Conservation (phyloP, 2,797 vertebrate genomes). For the Pangasius macronema region DNA sequence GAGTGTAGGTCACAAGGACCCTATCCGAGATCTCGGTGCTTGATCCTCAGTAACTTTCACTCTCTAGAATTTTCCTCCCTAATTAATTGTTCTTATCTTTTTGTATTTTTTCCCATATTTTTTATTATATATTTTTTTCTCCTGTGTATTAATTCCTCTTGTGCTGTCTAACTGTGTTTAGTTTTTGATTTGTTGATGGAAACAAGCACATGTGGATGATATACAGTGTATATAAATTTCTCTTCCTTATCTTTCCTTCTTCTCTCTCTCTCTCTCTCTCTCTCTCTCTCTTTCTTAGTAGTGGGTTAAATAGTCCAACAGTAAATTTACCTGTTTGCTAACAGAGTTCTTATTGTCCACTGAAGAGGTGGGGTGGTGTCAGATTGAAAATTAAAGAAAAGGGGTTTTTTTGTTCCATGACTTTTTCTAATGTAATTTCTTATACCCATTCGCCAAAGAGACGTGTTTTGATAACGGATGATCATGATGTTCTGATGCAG, state of each 20-base stretch:
- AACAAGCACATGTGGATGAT: background rate
- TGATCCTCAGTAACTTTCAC: background rate
- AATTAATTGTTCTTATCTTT: background rate
- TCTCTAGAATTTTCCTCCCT: too few species aligned
- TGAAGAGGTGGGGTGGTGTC: background rate
- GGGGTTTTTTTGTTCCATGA: too few species aligned
- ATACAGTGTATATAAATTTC: background rate
- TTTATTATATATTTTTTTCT: background rate
- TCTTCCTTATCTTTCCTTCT: background rate
- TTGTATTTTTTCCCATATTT: background rate
- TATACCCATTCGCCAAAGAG: too few species aligned
- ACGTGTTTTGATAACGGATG: too few species aligned
- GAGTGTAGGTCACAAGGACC: too few species aligned
- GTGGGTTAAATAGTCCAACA: background rate
- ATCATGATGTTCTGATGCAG: constrained; percentile 16
- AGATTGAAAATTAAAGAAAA: background rate
- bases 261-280: background rate
- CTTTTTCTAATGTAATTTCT: too few species aligned
- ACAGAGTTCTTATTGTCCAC: background rate
- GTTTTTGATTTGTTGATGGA: background rate
- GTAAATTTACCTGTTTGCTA: background rate
- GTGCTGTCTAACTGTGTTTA: background rate
- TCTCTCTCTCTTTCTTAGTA: background rate
- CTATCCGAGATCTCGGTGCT: too few species aligned
- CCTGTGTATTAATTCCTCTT: background rate